Conservation (phyloP, 2,113 vertebrate genomes). For the Tyto alba region DNA sequence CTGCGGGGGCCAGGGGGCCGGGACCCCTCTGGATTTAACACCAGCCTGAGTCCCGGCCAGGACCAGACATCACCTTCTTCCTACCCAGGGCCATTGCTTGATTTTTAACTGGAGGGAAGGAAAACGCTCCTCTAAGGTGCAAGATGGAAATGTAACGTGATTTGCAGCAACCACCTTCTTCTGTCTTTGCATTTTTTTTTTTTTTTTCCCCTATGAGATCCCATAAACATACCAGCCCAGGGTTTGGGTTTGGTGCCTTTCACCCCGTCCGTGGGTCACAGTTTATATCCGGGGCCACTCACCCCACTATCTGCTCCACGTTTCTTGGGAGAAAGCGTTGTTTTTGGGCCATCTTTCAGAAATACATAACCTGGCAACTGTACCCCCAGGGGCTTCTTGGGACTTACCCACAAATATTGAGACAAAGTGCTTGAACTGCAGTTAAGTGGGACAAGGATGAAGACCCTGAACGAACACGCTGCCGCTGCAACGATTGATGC, state of each 20-base stretch:
- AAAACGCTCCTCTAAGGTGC: rapidly evolving
- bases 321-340: background rate
- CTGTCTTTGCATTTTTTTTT: background rate
- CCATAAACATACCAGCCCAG: rapidly evolving
- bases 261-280: background rate
- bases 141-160: background rate
- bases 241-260: background rate
- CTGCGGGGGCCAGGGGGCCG: no score
- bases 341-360: background rate
- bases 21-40: no score
- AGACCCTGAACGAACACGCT: no score
- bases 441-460: no score
- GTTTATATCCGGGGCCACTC: rapidly evolving
- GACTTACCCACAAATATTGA: no score
- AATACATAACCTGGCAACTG: background rate
- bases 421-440: no score
- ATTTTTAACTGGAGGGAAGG: background rate
- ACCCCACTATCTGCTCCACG: background rate
- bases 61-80: no score
- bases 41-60: no score
- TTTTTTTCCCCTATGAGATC: background rate
- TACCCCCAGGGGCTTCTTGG: no score
- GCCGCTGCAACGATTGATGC: no score
- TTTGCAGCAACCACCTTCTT: background rate
- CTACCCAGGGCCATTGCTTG: background rate